phyloP scores from a whole-genome alignment of 1,140 invertebrate species.

The Apis cerana region DNA sequence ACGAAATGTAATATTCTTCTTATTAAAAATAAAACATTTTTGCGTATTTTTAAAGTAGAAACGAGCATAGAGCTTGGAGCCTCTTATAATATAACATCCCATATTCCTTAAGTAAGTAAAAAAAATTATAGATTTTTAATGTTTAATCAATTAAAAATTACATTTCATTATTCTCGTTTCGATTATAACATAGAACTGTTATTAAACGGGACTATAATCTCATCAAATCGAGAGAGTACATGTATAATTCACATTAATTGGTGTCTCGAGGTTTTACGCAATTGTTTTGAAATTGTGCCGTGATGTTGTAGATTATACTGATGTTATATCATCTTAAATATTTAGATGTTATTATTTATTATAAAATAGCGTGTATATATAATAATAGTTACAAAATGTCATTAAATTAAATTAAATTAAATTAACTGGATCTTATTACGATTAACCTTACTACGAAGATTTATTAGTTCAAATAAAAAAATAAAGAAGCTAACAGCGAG shows the following conservation, averaged over 20 bases:
- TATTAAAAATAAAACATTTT: neutral
- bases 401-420: neutral
- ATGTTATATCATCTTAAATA: neutral
- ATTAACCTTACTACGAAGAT: neutral
- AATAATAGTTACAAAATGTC: neutral
- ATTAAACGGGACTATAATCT: conserved; percentile 59
- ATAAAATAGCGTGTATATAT: neutral
- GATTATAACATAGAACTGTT: neutral
- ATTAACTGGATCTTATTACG: neutral
- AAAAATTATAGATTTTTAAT: conserved; percentile 11
- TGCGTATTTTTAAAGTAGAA: neutral
- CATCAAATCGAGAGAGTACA: conserved; percentile 42
- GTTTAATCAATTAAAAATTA: conserved; percentile 21
- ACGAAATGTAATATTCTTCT: neutral
- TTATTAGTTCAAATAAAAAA: neutral
- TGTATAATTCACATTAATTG: conserved; percentile 62
- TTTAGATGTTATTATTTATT: too few species aligned
- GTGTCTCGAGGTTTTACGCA: conserved; percentile 50
- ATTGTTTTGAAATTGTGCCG: conserved; percentile 56
- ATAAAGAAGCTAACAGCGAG: neutral
- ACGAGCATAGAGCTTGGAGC: neutral
- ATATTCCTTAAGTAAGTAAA: neutral
- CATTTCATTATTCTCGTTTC: conserved; percentile 51
- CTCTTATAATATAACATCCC: neutral
- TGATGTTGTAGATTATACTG: conserved; percentile 6